Percentiles rank a stretch among this genome's conserved stretches.
Conservation (phyloP, 2,113 vertebrate genomes). For the Pogonocichla stellata region DNA sequence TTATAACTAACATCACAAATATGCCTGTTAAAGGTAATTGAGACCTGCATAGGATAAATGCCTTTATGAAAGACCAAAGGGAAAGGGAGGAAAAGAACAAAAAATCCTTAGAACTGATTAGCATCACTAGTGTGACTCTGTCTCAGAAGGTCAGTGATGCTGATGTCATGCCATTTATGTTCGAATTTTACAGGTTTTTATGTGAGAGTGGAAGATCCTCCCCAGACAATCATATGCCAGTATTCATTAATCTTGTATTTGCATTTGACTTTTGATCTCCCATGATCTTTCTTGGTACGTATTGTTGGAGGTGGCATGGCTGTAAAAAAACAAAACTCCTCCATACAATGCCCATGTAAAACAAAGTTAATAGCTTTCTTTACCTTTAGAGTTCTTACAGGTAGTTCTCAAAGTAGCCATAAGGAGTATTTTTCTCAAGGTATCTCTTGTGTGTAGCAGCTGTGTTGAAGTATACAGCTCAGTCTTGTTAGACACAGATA, state of each 20-base stretch:
- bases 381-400: background rate
- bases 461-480: background rate
- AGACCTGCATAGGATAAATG: background rate
- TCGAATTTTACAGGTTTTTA: background rate
- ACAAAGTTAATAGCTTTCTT: background rate
- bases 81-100: background rate
- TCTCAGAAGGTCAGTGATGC: background rate
- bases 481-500: background rate
- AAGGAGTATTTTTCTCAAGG: background rate
- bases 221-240: background rate
- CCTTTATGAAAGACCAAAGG: background rate
- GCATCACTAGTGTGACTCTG: background rate
- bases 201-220: background rate
- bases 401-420: background rate
- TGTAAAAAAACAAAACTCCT: background rate
- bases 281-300: background rate
- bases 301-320: background rate
- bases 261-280: background rate
- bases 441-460: background rate
- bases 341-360: fast-evolving
- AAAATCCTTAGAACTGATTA: background rate
- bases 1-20: background rate
- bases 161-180: background rate
- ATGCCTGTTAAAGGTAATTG: background rate
- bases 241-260: background rate